A percentile compares a stretch with the other conserved stretches of the same genome.
These are phyloP conservation scores for Brienomyrus longianalis DNA, from an alignment of 2,113 vertebrate genomes.

Conservation along the genomic window DNA sequence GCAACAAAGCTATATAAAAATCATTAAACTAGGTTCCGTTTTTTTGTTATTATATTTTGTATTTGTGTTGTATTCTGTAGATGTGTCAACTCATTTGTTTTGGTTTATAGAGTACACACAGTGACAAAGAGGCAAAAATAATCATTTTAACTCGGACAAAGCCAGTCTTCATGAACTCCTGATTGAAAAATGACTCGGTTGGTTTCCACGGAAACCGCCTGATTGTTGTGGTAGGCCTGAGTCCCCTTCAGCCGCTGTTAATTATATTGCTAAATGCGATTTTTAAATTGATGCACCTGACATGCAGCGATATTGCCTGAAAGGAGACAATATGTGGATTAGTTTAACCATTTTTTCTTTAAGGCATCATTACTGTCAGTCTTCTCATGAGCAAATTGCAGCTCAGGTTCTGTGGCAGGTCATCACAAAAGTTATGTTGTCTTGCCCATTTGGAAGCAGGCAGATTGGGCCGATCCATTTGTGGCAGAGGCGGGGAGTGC, in stretches of 20 bases:
- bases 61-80: neutral
- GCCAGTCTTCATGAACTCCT: constrained; percentile 2
- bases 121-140: neutral
- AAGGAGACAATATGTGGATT: constrained; percentile 15
- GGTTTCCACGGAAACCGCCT: constrained; percentile 14
- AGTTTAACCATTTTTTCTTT: neutral
- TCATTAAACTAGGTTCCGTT: neutral
- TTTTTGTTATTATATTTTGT: neutral
- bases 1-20: neutral
- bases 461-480: neutral
- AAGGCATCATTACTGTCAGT: neutral
- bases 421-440: neutral
- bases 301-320: constrained; percentile 16
- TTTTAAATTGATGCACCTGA: constrained; percentile 42
- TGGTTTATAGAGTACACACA: constrained; percentile 2
- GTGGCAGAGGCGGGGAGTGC: neutral
- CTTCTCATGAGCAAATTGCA: neutral
- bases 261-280: constrained; percentile 47
- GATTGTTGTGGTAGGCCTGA: constrained; percentile 16
- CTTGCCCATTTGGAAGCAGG: neutral
- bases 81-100: neutral
- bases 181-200: constrained; percentile 6
- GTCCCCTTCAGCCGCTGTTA: constrained; percentile 32
- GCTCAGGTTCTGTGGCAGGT: neutral
- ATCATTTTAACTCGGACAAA: neutral